Conservation (phyloP, 2,888 invertebrate genomes). For the Drosophila algonquin region DNA sequence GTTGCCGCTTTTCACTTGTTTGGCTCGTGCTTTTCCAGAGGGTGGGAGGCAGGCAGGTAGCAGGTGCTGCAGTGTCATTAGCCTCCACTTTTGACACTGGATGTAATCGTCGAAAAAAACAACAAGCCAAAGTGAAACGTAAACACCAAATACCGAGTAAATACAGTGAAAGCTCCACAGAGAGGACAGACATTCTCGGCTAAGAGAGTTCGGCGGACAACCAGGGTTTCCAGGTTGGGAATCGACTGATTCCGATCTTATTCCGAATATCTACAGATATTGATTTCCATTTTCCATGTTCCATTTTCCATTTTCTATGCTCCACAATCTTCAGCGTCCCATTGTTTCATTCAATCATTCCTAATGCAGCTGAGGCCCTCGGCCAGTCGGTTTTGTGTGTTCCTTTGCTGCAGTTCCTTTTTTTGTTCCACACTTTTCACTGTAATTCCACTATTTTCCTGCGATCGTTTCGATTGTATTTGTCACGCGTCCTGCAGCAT, state of each 20-base stretch:
- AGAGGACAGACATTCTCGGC: neutral
- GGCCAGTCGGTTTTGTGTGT: too few species aligned
- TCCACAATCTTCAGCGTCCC: too few species aligned
- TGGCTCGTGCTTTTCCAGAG: conserved; percentile 10
- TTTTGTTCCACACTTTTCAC: too few species aligned
- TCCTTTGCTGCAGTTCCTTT: too few species aligned
- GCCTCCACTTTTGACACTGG: conserved; percentile 48
- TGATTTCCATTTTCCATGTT: too few species aligned
- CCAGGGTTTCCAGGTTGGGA: neutral
- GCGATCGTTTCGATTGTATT: too few species aligned
- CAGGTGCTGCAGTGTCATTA: conserved; percentile 70
- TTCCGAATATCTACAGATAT: neutral
- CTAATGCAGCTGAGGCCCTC: too few species aligned
- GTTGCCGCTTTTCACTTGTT: conserved; percentile 52
- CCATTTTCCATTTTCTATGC: too few species aligned
- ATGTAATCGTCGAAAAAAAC: conserved; percentile 12
- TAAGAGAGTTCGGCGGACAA: neutral
- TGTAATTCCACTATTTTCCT: too few species aligned
- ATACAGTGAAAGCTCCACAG: neutral
- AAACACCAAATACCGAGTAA: neutral
- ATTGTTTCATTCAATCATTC: too few species aligned
- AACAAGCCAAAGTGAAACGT: conserved; percentile 18
- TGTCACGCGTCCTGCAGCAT: too few species aligned
- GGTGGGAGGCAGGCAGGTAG: neutral
- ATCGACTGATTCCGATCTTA: neutral